These are phyloP conservation scores for Anoplolepis gracilipes DNA, from an alignment of 1,140 invertebrate species.

Conservation along the genomic window DNA sequence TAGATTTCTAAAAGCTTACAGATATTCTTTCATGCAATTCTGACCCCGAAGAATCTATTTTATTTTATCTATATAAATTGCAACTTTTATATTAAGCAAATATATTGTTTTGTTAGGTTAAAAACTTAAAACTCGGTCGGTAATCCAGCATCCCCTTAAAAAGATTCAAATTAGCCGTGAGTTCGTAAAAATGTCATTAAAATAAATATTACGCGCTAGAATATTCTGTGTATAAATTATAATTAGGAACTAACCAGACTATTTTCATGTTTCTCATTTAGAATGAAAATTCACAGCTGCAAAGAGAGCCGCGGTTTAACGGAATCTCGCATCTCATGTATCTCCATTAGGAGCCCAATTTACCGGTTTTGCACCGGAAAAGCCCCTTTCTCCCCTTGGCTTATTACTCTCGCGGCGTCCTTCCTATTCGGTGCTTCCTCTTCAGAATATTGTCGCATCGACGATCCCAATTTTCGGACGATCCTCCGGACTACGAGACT, in stretches of 20 bases:
- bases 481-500: neutral
- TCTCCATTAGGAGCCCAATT: slow-evolving; percentile 27
- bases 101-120: too few relatives aligned
- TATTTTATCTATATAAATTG: too few relatives aligned
- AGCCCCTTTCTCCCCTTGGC: slow-evolving; percentile 6
- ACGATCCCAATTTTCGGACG: slow-evolving; percentile 7
- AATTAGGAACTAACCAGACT: neutral
- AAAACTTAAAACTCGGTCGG: too few relatives aligned
- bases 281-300: slow-evolving; percentile 14
- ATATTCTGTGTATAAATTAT: neutral
- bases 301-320: neutral
- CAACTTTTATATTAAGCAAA: too few relatives aligned
- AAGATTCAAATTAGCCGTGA: neutral
- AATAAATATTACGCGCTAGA: neutral
- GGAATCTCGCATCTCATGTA: neutral
- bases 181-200: neutral
- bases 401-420: slow-evolving; percentile 12
- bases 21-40: too few relatives aligned
- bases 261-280: slow-evolving; percentile 1
- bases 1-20: too few relatives aligned
- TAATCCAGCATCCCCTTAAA: neutral
- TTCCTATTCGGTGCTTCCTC: neutral
- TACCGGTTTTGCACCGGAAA: slow-evolving; percentile 10
- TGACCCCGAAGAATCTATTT: too few relatives aligned
- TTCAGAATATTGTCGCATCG: neutral